phyloP scores from a whole-genome alignment of 2,113 vertebrate genomes.

The Pavo muticus region DNA sequence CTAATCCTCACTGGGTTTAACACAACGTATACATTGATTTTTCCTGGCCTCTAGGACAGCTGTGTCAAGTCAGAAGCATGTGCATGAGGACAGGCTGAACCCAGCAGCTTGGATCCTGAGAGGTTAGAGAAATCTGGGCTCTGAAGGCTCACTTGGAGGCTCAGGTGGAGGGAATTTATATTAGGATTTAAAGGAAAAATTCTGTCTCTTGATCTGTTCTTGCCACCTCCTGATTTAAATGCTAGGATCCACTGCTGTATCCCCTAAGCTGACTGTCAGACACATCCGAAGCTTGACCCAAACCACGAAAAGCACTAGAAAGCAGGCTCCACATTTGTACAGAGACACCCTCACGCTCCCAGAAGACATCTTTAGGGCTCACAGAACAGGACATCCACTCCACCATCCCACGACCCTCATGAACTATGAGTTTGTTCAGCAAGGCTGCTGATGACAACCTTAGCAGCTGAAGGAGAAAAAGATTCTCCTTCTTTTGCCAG shows the following conservation, averaged over 20 bases:
- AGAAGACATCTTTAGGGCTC: background rate
- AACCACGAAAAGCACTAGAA: background rate
- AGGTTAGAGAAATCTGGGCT: background rate
- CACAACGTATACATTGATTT: background rate
- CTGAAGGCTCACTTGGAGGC: background rate
- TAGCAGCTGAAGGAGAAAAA: background rate
- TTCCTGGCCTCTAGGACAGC: conserved; percentile 19
- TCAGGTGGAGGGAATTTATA: background rate
- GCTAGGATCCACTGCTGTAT: background rate
- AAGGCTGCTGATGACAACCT: background rate
- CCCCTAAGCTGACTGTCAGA: background rate
- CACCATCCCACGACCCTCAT: background rate
- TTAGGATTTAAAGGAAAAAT: background rate
- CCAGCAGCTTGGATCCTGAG: background rate
- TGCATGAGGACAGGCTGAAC: conserved; percentile 1
- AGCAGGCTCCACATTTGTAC: background rate
- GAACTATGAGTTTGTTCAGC: background rate
- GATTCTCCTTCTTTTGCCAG: conserved; percentile 10
- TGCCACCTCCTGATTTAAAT: background rate
- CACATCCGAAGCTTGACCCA: background rate
- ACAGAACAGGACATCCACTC: background rate
- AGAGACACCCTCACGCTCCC: background rate
- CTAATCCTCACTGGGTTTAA: conserved; percentile 13
- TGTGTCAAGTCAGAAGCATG: conserved; percentile 11
- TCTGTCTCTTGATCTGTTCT: background rate